Conservation (phyloP, 2,797 vertebrate genomes). For the Naso thynnoides region DNA sequence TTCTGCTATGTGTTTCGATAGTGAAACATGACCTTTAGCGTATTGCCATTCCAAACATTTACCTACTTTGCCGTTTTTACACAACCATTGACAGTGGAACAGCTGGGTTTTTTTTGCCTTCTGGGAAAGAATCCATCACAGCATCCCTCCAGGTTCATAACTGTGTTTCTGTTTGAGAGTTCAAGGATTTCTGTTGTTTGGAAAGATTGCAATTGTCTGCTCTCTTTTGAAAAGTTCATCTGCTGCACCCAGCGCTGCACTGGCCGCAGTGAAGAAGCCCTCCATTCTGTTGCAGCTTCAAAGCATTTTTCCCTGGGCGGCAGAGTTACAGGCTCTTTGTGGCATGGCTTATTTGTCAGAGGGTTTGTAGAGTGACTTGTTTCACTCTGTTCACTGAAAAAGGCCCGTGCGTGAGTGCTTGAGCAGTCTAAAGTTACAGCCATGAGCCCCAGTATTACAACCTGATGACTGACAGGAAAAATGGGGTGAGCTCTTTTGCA, state of each 20-base stretch:
- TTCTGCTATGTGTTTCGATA: conserved; percentile 71
- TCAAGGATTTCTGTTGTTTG: conserved; percentile 48
- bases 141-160: conserved; percentile 33
- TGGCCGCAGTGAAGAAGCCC: conserved; percentile 67
- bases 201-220: conserved; percentile 28
- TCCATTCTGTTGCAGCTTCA: conserved; percentile 85
- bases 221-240: conserved; percentile 45
- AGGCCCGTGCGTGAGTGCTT: conserved; percentile 73
- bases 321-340: conserved; percentile 88
- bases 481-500: conserved; percentile 79
- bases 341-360: conserved; percentile 84
- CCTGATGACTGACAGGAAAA: conserved; percentile 87
- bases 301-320: conserved; percentile 83
- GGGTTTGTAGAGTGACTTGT: conserved; percentile 86
- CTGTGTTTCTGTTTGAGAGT: conserved; percentile 34
- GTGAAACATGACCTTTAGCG: conserved; percentile 70
- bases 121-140: conserved; percentile 40
- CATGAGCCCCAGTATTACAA: conserved; percentile 85
- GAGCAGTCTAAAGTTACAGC: conserved; percentile 84
- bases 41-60: conserved; percentile 58
- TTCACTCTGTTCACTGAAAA: conserved; percentile 81
- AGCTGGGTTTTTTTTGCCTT: conserved; percentile 36
- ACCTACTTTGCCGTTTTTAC: conserved; percentile 41
- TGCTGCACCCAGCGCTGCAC: conserved; percentile 33
- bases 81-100: conserved; percentile 47